Evolutionary conservation across 2,888 invertebrate species (phyloP).

Genomic region (Drosophila parthenogenetica): DNA sequence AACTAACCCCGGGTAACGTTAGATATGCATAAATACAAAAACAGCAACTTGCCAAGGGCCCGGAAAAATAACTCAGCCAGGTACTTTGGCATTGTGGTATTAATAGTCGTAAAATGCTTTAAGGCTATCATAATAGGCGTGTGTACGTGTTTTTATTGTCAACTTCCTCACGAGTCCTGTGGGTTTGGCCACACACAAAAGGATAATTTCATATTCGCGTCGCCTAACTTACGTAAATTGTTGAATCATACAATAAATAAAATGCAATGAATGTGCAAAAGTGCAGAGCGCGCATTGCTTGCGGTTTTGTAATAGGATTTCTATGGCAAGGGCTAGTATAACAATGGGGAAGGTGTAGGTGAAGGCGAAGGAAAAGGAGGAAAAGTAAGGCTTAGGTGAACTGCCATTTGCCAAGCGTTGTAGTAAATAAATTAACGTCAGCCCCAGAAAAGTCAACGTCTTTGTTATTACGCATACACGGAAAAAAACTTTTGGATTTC

Average conservation of each 20-base stretch:
- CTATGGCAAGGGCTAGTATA: background rate
- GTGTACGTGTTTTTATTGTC: slow-evolving; percentile 63
- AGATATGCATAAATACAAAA: slow-evolving; percentile 42
- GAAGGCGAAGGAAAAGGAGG: background rate
- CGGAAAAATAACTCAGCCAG: slow-evolving; percentile 52
- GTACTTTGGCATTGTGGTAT: slow-evolving; percentile 57
- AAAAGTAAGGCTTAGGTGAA: no score
- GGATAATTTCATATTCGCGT: slow-evolving; percentile 72
- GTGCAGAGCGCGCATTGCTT: slow-evolving; percentile 64
- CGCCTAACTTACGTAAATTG: slow-evolving; percentile 70
- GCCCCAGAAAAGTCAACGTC: slow-evolving; percentile 58
- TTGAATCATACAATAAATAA: slow-evolving; percentile 74
- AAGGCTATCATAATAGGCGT: slow-evolving; percentile 51
- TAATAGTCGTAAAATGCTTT: slow-evolving; percentile 29
- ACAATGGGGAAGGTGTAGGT: background rate
- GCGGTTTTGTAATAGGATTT: slow-evolving; percentile 32
- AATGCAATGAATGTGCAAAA: slow-evolving; percentile 69
- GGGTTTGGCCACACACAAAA: slow-evolving; percentile 40
- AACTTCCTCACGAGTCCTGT: slow-evolving; percentile 42
- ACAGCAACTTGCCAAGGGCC: slow-evolving; percentile 46
- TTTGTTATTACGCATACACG: slow-evolving; percentile 53
- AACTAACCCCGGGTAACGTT: slow-evolving; percentile 31
- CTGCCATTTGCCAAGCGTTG: slow-evolving; percentile 56
- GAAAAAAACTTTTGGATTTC: no score
- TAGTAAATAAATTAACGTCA: slow-evolving; percentile 72